phyloP scores from a whole-genome alignment of 2,113 vertebrate genomes.

The Brevimyrus niger region DNA sequence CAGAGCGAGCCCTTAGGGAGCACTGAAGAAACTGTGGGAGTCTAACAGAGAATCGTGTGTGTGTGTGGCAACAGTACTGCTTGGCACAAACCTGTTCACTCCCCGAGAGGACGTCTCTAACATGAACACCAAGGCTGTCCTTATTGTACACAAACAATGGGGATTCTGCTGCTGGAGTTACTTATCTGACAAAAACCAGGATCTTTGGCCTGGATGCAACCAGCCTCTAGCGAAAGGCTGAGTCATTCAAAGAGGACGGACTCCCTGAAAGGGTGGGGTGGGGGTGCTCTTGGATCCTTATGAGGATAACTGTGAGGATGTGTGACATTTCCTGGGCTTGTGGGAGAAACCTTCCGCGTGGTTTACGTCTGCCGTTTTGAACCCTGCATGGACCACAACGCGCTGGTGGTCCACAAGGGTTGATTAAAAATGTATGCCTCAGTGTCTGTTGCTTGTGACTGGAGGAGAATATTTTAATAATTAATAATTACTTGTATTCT shows the following conservation, averaged over 20 bases:
- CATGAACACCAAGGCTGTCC: neutral
- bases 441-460: neutral
- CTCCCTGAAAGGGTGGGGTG: neutral
- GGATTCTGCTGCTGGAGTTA: neutral
- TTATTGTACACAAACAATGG: neutral
- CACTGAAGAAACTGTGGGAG: neutral
- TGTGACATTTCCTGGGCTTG: neutral
- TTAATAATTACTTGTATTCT: neutral
- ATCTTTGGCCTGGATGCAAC: neutral
- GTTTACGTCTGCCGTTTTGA: neutral
- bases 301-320: neutral
- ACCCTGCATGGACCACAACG: neutral
- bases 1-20: neutral
- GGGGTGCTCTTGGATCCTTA: neutral
- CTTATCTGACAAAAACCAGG: neutral
- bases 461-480: neutral
- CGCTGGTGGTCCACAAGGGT: neutral
- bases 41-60: neutral
- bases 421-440: neutral
- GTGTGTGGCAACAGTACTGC: neutral
- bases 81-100: neutral
- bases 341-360: neutral
- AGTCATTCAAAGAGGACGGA: neutral
- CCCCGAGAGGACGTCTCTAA: neutral
- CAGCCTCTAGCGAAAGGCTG: neutral